A percentile compares a stretch with the other conserved stretches of the same genome.
These are phyloP conservation scores for Euclidia mi DNA, from an alignment of 2,888 invertebrate genomes.

Conservation along the genomic window DNA sequence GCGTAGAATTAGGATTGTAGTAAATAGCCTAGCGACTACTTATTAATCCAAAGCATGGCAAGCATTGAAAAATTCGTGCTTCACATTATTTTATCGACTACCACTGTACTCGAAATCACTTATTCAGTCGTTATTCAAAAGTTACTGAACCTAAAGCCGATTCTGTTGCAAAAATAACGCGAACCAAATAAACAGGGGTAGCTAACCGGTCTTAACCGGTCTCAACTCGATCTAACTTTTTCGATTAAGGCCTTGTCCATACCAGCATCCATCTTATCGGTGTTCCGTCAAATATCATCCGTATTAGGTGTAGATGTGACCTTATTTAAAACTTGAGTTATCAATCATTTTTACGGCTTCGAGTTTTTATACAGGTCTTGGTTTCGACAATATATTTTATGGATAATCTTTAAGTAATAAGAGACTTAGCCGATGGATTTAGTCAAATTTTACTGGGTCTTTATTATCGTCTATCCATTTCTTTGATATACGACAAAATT, in stretches of 20 bases:
- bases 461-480: too few relatives aligned
- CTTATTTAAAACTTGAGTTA: conserved; percentile 13
- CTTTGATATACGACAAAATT: too few relatives aligned
- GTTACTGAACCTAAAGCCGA: conserved; percentile 3
- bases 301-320: conserved; percentile 5
- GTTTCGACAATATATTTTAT: not conserved
- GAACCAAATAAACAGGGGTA: conserved; percentile 14
- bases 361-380: not conserved
- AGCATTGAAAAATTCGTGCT: too few relatives aligned
- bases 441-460: too few relatives aligned
- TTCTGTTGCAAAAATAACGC: conserved; percentile 5
- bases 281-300: conserved; percentile 14
- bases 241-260: conserved; percentile 59
- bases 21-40: too few relatives aligned
- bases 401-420: too few relatives aligned
- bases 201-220: conserved; percentile 34
- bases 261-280: conserved; percentile 50
- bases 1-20: too few relatives aligned
- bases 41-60: too few relatives aligned
- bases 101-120: too few relatives aligned
- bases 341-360: conserved; percentile 5
- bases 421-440: too few relatives aligned
- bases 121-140: not conserved
- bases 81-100: too few relatives aligned
- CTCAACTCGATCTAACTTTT: conserved; percentile 68